phyloP scores from a whole-genome alignment of 2,113 vertebrate species.

The Alligator mississippiensis region DNA sequence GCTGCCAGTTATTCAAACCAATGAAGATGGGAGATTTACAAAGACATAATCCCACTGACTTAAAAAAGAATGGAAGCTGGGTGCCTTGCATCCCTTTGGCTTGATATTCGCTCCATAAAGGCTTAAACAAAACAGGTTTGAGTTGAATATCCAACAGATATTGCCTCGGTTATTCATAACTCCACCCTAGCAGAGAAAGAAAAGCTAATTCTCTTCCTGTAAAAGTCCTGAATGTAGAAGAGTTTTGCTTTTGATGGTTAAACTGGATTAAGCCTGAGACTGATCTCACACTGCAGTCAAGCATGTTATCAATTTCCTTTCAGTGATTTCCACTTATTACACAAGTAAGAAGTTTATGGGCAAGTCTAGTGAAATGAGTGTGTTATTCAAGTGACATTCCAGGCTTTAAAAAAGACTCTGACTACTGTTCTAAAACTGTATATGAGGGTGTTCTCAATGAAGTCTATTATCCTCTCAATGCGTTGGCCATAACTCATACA shows the following conservation, averaged over 20 bases:
- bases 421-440: background rate
- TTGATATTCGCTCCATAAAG: no score
- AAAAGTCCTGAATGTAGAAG: no score
- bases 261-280: no score
- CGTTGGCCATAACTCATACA: background rate
- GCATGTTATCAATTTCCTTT: background rate
- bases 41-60: no score
- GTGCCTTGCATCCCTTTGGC: no score
- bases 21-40: no score
- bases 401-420: background rate
- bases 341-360: background rate
- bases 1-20: no score
- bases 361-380: background rate
- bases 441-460: background rate
- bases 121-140: no score
- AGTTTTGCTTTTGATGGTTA: no score
- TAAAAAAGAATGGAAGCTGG: no score
- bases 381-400: fast-evolving
- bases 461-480: background rate
- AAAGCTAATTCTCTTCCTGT: no score
- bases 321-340: background rate
- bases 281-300: background rate
- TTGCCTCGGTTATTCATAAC: background rate
- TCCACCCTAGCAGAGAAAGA: no score
- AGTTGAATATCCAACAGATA: background rate